Percentiles rank a stretch among this genome's conserved stretches.
Conservation (phyloP, 1,140 invertebrate species). For the Lepidotrigona ventralis region DNA sequence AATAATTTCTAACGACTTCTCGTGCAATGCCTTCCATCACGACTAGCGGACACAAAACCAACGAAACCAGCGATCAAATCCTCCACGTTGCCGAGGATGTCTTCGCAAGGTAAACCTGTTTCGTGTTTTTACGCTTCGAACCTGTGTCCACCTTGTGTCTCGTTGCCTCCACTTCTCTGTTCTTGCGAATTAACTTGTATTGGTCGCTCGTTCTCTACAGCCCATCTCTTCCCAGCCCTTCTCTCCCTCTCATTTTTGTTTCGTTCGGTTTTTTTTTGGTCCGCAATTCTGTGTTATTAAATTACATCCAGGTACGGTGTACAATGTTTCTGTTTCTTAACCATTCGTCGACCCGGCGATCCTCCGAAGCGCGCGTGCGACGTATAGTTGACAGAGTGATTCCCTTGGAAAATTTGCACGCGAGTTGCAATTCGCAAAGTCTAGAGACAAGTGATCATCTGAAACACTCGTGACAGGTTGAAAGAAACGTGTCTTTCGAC, state of each 20-base stretch:
- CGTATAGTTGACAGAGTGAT: not conserved
- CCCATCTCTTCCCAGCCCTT: not conserved
- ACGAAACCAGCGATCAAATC: slow-evolving; percentile 97
- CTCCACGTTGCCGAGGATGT: slow-evolving; percentile 94
- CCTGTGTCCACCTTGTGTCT: slow-evolving; percentile 33
- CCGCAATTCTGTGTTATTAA: slow-evolving; percentile 7
- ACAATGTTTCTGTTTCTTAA: not conserved
- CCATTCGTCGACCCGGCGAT: not conserved
- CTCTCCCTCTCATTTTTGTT: not conserved
- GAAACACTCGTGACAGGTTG: too few relatives aligned
- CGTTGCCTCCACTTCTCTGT: slow-evolving; percentile 1
- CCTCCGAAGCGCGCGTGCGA: not conserved
- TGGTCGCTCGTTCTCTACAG: not conserved
- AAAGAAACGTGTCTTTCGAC: not conserved
- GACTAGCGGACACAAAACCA: slow-evolving; percentile 92
- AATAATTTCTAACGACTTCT: slow-evolving; percentile 74
- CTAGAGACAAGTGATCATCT: too few relatives aligned
- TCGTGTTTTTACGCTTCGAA: slow-evolving; percentile 37
- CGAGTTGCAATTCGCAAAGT: too few relatives aligned
- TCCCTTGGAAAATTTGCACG: too few relatives aligned
- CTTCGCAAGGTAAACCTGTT: slow-evolving; percentile 91
- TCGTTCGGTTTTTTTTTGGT: slow-evolving; percentile 41
- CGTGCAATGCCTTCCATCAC: slow-evolving; percentile 79
- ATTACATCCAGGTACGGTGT: not conserved
- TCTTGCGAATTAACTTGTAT: not conserved